These are phyloP conservation scores for Mamestra brassicae DNA, from an alignment of 2,888 invertebrate genomes.

Conservation along the genomic window DNA sequence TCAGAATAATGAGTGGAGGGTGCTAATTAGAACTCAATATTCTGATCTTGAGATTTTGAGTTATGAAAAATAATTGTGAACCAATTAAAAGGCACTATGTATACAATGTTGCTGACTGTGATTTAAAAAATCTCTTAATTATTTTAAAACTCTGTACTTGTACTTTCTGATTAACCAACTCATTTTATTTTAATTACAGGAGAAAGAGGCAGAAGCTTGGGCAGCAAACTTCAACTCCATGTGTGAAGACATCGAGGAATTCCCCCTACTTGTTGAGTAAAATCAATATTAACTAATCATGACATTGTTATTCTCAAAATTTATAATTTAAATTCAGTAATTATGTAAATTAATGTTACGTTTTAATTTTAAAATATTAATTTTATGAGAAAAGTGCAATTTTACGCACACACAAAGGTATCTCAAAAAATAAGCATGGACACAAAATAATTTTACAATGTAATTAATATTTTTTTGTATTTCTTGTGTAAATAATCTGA, in stretches of 20 bases:
- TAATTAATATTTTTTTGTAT: conserved; percentile 7
- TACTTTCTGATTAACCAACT: background rate
- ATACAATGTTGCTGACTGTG: too few relatives aligned
- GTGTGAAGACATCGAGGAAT: conserved; percentile 90
- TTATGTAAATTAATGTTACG: conserved; percentile 38
- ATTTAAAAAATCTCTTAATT: too few relatives aligned
- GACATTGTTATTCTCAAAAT: conserved; percentile 37
- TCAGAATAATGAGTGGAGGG: too few relatives aligned
- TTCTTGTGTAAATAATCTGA: conserved; percentile 53
- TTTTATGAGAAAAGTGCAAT: conserved; percentile 21
- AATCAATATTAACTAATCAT: conserved; percentile 51
- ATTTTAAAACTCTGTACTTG: background rate
- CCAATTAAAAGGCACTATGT: too few relatives aligned
- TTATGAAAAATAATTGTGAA: too few relatives aligned
- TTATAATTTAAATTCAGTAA: conserved; percentile 21
- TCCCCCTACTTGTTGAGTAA: conserved; percentile 84
- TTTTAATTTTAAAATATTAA: conserved; percentile 45
- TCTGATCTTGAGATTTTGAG: too few relatives aligned
- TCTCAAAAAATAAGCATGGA: background rate
- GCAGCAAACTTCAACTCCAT: conserved; percentile 90
- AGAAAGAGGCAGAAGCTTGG: conserved; percentile 89
- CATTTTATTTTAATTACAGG: conserved; percentile 78
- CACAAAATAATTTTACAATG: conserved; percentile 6
- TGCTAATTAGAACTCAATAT: too few relatives aligned
- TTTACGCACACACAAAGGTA: conserved; percentile 4